These are phyloP conservation scores for Venturia canescens DNA, from an alignment of 1,140 invertebrate species.

Conservation along the genomic window DNA sequence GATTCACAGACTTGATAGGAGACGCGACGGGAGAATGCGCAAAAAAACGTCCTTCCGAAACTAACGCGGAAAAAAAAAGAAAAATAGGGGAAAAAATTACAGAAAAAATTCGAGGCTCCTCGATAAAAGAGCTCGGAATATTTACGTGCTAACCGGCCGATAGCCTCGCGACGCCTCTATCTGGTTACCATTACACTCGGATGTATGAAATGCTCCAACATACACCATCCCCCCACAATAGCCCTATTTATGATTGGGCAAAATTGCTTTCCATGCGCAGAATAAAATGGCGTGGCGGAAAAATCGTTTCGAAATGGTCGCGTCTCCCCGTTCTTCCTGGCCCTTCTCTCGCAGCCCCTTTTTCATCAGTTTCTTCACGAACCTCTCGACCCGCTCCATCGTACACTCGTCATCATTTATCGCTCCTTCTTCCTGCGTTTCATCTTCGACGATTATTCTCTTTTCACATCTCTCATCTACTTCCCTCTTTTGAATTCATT, in stretches of 20 bases:
- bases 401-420: too few relatives aligned
- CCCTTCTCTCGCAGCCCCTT: background rate
- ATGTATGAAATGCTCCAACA: constrained; percentile 76
- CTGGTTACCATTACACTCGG: constrained; percentile 77
- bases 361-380: constrained; percentile 35
- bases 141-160: constrained; percentile 75
- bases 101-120: constrained; percentile 10
- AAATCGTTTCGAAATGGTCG: constrained; percentile 65
- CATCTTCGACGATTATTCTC: too few relatives aligned
- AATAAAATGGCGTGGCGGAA: constrained; percentile 77
- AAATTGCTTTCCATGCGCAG: constrained; percentile 78
- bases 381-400: background rate
- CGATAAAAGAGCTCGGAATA: constrained; percentile 49
- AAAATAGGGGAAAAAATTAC: constrained; percentile 33
- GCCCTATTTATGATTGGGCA: constrained; percentile 78
- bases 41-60: constrained; percentile 9
- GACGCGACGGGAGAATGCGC: constrained; percentile 46
- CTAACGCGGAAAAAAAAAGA: constrained; percentile 9
- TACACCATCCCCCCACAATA: constrained; percentile 77
- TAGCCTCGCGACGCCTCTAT: constrained; percentile 75
- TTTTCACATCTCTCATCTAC: too few relatives aligned
- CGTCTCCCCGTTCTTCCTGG: background rate
- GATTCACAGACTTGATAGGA: background rate
- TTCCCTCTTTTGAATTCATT: background rate
- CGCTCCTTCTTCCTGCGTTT: too few relatives aligned